Evolutionary conservation across 1,140 invertebrate species (phyloP).

Genomic region (Tribolium castaneum): DNA sequence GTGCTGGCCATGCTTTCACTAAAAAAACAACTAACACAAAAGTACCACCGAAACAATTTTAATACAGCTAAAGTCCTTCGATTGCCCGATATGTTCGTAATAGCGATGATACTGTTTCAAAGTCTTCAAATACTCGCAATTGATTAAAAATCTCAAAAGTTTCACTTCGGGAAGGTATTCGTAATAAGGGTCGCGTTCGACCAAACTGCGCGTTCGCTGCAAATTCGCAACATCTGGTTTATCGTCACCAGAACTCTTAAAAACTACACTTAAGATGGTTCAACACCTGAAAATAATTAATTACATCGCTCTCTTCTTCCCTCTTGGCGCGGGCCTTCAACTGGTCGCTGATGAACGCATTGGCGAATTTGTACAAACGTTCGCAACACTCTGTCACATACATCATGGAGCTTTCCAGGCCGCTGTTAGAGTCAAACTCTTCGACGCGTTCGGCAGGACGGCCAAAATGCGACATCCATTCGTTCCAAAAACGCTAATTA

Average conservation of each 20-base stretch:
- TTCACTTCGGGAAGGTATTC: conserved; percentile 1
- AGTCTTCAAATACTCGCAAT: background rate
- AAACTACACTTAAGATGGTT: background rate
- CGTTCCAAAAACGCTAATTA: conserved; percentile 42
- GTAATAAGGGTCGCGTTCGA: background rate
- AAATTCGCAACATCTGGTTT: background rate
- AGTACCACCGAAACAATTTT: background rate
- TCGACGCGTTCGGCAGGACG: conserved; percentile 41
- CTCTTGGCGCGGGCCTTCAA: background rate
- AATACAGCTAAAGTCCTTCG: background rate
- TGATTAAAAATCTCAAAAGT: background rate
- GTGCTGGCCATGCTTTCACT: conserved; percentile 54
- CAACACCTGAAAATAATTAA: too few relatives aligned
- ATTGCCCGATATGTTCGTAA: conserved; percentile 15
- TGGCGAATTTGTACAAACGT: conserved; percentile 42
- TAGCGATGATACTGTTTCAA: background rate
- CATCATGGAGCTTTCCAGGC: conserved; percentile 25
- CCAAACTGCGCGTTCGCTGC: background rate
- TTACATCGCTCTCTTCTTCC: background rate
- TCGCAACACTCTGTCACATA: conserved; percentile 43
- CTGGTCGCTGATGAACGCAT: conserved; percentile 4
- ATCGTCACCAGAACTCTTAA: background rate
- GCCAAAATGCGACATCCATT: conserved; percentile 37
- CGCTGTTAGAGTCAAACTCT: conserved; percentile 22
- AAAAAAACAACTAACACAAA: background rate